Evolutionary conservation across 2,113 vertebrate species (phyloP).

Genomic region (Acinonyx jubatus): DNA sequence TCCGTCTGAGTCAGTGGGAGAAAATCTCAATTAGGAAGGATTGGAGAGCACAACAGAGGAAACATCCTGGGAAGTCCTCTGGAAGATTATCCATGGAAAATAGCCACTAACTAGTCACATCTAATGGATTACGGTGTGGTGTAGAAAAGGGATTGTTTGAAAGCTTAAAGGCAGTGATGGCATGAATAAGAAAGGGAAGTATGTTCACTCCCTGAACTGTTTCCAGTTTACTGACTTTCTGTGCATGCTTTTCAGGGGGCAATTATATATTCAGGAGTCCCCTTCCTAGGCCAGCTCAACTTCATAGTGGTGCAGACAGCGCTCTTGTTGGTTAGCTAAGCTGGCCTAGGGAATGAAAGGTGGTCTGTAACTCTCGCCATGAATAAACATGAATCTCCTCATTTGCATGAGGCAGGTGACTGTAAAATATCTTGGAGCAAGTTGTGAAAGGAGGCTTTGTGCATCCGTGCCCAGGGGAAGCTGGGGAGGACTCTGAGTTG

Average conservation of each 20-base stretch:
- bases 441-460: slow-evolving; percentile 76
- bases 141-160: neutral
- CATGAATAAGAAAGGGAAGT: neutral
- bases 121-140: neutral
- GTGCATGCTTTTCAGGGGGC: slow-evolving; percentile 47
- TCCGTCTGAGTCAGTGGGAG: slow-evolving; percentile 18
- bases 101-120: neutral
- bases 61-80: neutral
- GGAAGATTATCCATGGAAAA: slow-evolving; percentile 31
- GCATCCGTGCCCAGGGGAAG: slow-evolving; percentile 25
- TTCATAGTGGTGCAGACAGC: slow-evolving; percentile 6
- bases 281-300: slow-evolving; percentile 35
- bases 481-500: neutral
- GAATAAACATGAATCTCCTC: slow-evolving; percentile 72
- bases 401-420: slow-evolving; percentile 80
- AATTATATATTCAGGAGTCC: slow-evolving; percentile 58
- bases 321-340: slow-evolving; percentile 34
- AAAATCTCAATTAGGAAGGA: slow-evolving; percentile 29
- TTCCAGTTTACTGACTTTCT: slow-evolving; percentile 53
- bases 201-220: neutral
- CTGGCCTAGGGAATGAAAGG: slow-evolving; percentile 78
- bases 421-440: slow-evolving; percentile 72
- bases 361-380: slow-evolving; percentile 75
- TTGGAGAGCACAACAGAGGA: neutral
- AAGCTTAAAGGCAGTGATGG: neutral